Evolutionary conservation across 2,113 vertebrate genomes (phyloP).

Genomic region (Aegithalos caudatus): DNA sequence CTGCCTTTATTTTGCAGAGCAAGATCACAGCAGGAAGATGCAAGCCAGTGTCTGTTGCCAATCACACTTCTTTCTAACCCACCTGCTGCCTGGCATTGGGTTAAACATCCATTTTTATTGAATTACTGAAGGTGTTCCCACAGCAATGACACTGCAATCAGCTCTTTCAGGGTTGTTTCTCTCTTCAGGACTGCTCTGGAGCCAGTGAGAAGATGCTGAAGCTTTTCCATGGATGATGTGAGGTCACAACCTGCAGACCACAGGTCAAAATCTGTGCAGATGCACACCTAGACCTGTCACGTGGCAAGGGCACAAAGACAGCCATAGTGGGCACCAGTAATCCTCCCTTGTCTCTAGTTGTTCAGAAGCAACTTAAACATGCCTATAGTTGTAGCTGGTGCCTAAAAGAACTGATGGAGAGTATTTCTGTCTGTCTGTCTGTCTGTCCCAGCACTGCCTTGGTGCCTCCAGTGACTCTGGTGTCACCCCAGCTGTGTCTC

Average conservation of each 20-base stretch:
- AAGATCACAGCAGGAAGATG: neutral
- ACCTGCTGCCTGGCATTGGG: neutral
- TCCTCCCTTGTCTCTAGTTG: neutral
- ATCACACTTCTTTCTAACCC: neutral
- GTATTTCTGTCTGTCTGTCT: neutral
- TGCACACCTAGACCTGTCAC: neutral
- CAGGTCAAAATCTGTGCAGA: neutral
- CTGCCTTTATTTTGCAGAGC: neutral
- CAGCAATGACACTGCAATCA: neutral
- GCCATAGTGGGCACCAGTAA: neutral
- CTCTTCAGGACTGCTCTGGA: neutral
- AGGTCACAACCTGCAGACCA: neutral
- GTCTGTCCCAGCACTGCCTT: fast-evolving
- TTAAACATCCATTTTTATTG: neutral
- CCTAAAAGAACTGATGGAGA: neutral
- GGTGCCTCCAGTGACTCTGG: fast-evolving
- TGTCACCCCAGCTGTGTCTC: neutral
- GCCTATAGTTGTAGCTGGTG: neutral
- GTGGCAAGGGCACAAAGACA: neutral
- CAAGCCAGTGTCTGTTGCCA: neutral
- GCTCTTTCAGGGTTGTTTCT: neutral
- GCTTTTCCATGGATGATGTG: neutral
- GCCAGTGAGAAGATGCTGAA: neutral
- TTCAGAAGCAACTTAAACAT: neutral
- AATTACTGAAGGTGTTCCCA: neutral